These are phyloP conservation scores for Bugulina stolonifera DNA, from an alignment of 2,888 invertebrate species.

Conservation along the genomic window DNA sequence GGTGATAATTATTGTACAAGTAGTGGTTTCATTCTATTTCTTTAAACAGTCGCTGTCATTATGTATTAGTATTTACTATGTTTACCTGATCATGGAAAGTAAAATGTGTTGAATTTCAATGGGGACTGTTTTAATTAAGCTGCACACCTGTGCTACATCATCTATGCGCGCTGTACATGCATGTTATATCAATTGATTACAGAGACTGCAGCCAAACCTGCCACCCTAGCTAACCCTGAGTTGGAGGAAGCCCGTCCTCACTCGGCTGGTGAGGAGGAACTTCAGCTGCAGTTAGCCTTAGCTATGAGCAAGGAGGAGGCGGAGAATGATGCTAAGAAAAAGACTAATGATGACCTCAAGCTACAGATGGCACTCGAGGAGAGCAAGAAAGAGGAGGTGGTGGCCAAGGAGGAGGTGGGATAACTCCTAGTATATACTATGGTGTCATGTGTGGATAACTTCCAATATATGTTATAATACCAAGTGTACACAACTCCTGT, in stretches of 20 bases:
- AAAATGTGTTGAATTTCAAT: too few species aligned
- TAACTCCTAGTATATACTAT: background rate
- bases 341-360: constrained; percentile 90
- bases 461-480: too few species aligned
- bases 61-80: too few species aligned
- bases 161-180: too few species aligned
- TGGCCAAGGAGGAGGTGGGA: constrained; percentile 53
- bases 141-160: too few species aligned
- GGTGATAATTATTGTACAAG: too few species aligned
- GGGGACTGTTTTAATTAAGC: too few species aligned
- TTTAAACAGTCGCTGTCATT: too few species aligned
- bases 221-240: constrained; percentile 55
- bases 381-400: constrained; percentile 57
- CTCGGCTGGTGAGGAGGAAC: constrained; percentile 94
- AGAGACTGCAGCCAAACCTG: background rate
- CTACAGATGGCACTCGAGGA: constrained; percentile 90
- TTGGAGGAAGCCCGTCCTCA: constrained; percentile 90
- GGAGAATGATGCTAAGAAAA: constrained; percentile 87
- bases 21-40: too few species aligned
- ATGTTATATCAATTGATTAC: background rate
- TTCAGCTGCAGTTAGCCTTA: constrained; percentile 92
- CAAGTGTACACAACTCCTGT: too few species aligned
- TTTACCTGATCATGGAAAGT: too few species aligned
- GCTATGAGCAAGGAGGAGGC: constrained; percentile 99
- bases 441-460: too few species aligned